A percentile compares a stretch with the other conserved stretches of the same genome.
These are phyloP conservation scores for Lithosia quadra DNA, from an alignment of 2,888 invertebrate species.

Conservation along the genomic window DNA sequence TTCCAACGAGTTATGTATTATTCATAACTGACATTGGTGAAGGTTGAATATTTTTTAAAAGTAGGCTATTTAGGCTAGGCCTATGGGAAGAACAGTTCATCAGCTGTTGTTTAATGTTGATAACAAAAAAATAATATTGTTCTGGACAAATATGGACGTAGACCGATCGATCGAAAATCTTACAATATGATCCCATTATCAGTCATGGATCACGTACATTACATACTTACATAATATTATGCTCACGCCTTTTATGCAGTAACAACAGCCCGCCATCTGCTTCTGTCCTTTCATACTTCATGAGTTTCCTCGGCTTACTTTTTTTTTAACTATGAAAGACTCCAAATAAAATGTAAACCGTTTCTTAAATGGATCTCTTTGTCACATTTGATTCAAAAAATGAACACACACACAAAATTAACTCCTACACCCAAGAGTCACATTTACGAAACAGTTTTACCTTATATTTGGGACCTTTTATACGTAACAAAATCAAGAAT, in stretches of 20 bases:
- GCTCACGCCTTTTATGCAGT: no score
- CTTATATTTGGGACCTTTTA: neutral
- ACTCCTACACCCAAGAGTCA: neutral
- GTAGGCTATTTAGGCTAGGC: neutral
- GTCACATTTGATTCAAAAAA: neutral
- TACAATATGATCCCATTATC: no score
- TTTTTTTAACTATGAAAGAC: no score
- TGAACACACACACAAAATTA: neutral
- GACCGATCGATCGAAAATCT: no score
- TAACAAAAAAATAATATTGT: neutral
- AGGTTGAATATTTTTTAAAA: neutral
- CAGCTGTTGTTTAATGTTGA: neutral
- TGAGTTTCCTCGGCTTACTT: no score
- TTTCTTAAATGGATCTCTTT: no score
- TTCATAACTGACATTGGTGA: neutral
- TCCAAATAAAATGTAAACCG: no score
- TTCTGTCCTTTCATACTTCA: no score
- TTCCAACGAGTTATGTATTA: neutral
- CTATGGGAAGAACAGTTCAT: neutral
- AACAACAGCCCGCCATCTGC: no score
- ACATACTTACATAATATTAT: no score
- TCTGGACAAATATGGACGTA: no score
- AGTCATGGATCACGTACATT: no score
- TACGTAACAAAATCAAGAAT: constrained; percentile 6
- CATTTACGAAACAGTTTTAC: neutral